Conservation (phyloP, 2,888 invertebrate species). For the Cerastis leucographa region DNA sequence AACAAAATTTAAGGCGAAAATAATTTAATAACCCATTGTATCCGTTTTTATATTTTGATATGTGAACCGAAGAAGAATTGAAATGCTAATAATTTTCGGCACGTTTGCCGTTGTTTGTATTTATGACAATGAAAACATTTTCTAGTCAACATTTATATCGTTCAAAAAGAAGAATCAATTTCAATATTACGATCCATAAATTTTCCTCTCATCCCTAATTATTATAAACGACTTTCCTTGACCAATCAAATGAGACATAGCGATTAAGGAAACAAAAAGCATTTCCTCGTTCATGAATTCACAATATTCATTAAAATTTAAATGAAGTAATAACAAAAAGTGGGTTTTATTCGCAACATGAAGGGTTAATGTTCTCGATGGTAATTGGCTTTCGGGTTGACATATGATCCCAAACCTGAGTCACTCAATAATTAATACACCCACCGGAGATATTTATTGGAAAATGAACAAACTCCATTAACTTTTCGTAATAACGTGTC, state of each 20-base stretch:
- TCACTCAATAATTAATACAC: conserved; percentile 72
- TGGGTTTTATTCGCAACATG: conserved; percentile 39
- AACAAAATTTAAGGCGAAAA: background rate
- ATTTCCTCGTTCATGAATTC: conserved; percentile 31
- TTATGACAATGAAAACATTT: background rate
- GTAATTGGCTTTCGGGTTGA: conserved; percentile 72
- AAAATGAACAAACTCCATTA: conserved; percentile 72
- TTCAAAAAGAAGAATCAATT: background rate
- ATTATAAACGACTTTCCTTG: conserved; percentile 23
- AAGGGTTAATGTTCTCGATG: conserved; percentile 62
- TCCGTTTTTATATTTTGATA: background rate
- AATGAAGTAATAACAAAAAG: conserved; percentile 52
- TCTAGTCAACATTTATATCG: conserved; percentile 19
- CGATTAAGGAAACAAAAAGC: background rate
- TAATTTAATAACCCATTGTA: background rate
- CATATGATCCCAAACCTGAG: conserved; percentile 66
- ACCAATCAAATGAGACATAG: conserved; percentile 21
- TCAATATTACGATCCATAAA: background rate
- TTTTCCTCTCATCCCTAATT: conserved; percentile 16
- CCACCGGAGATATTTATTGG: conserved; percentile 69
- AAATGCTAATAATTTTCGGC: background rate
- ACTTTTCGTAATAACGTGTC: conserved; percentile 66
- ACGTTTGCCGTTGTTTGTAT: background rate
- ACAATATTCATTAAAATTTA: conserved; percentile 48
- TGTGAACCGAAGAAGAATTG: background rate